Percentiles rank a stretch among this genome's conserved stretches.
Evolutionary conservation across 2,113 vertebrate genomes (phyloP).

Genomic region (Sphyrna mokarran): DNA sequence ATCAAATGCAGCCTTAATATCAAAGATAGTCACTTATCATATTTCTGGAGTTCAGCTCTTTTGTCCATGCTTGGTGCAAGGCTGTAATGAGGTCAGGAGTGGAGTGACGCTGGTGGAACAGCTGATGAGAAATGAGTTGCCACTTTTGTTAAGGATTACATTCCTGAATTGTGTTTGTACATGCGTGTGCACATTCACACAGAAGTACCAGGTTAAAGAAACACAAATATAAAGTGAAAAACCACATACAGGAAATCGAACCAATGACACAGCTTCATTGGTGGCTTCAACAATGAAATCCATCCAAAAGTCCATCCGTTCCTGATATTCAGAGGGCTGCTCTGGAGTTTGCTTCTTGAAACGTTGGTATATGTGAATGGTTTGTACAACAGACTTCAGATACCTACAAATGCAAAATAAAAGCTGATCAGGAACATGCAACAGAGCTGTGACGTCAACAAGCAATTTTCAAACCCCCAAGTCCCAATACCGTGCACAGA

Average conservation of each 20-base stretch:
- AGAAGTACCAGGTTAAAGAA: neutral
- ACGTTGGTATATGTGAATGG: conserved; percentile 88
- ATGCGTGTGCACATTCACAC: neutral
- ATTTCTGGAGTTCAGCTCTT: too few species aligned
- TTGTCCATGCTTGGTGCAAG: too few species aligned
- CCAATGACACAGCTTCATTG: conserved; percentile 83
- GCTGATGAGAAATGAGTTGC: neutral
- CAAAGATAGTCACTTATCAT: too few species aligned
- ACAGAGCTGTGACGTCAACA: neutral
- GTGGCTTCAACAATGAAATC: conserved; percentile 94
- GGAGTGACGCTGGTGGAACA: too few species aligned
- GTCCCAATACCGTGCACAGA: neutral
- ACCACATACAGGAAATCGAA: conserved; percentile 85
- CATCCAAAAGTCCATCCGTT: conserved; percentile 98
- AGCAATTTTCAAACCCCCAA: neutral
- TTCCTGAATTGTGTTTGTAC: neutral
- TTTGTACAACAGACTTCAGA: conserved; percentile 85
- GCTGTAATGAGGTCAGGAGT: too few species aligned
- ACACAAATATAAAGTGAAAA: neutral
- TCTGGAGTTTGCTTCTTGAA: conserved; percentile 80
- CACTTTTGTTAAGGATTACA: neutral
- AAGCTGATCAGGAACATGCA: neutral
- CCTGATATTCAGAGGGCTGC: conserved; percentile 72
- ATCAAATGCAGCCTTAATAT: too few species aligned
- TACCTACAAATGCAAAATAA: conserved; percentile 66